Percentiles rank a stretch among this genome's conserved stretches.
Conservation (phyloP, 2,797 vertebrate species). For the Neomorphus geoffroyi region DNA sequence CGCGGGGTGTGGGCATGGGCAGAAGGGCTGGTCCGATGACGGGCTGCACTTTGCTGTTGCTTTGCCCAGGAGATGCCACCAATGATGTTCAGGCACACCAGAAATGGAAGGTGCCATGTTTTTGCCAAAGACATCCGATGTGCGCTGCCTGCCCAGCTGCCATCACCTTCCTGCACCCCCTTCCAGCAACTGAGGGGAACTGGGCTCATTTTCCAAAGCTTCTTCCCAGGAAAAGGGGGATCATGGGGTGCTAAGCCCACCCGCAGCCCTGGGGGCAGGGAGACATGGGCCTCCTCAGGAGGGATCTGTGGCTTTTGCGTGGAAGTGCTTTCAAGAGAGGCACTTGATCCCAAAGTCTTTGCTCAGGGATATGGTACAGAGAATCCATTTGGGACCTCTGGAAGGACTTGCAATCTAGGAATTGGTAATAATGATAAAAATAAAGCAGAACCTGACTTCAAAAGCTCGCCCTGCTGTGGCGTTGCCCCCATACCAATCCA, state of each 20-base stretch:
- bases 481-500: not conserved
- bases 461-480: fast-evolving
- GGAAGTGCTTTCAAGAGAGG: not conserved
- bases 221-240: not conserved
- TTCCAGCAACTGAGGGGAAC: fast-evolving
- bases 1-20: fast-evolving
- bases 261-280: not conserved
- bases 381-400: not conserved
- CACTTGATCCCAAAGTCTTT: not conserved
- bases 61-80: not conserved
- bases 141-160: not conserved
- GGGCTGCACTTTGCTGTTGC: not conserved
- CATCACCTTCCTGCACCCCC: not conserved
- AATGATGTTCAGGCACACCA: fast-evolving
- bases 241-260: not conserved
- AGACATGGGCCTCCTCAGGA: not conserved
- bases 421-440: not conserved
- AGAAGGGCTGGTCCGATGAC: not conserved
- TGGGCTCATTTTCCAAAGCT: not conserved
- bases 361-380: not conserved
- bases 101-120: fast-evolving
- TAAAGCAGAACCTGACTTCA: not conserved
- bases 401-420: not conserved
- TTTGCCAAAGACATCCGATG: not conserved
- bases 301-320: too few relatives aligned